Conservation (phyloP, 2,113 vertebrate species). For the Sinocyclocheilus anophthalmus region DNA sequence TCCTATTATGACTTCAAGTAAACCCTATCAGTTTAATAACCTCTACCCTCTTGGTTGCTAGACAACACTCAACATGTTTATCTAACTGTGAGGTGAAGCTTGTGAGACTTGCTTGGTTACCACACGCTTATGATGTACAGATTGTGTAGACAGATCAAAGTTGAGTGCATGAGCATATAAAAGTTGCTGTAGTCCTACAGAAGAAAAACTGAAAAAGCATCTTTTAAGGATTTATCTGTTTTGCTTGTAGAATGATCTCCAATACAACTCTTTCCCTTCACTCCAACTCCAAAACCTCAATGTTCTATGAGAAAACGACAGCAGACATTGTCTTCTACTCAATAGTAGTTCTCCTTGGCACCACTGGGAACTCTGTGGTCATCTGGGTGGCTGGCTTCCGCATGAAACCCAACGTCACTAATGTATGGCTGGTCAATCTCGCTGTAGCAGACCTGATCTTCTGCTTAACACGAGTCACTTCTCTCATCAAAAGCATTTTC, state of each 20-base stretch:
- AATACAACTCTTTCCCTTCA: slow-evolving; percentile 34
- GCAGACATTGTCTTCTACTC: slow-evolving; percentile 68
- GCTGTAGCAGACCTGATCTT: too few species aligned
- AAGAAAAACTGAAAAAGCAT: background rate
- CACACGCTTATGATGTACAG: background rate
- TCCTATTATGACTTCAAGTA: background rate
- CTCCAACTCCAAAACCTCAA: background rate
- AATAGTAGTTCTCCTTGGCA: slow-evolving; percentile 72
- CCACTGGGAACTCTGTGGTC: slow-evolving; percentile 70
- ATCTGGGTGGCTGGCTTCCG: slow-evolving; percentile 75
- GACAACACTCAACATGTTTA: background rate
- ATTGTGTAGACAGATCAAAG: background rate
- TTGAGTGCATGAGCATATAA: background rate
- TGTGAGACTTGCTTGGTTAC: background rate
- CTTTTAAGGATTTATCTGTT: background rate
- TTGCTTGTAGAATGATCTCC: too few species aligned
- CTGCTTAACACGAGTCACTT: too few species aligned
- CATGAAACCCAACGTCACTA: slow-evolving; percentile 20
- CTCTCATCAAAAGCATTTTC: too few species aligned
- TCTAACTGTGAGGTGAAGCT: background rate
- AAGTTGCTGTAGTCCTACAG: background rate
- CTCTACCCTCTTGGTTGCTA: background rate
- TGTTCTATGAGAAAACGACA: background rate
- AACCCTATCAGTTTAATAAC: background rate
- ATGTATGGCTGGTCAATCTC: background rate